Evolutionary conservation across 2,113 vertebrate species (phyloP).

Genomic region (Eubucco bourcierii): DNA sequence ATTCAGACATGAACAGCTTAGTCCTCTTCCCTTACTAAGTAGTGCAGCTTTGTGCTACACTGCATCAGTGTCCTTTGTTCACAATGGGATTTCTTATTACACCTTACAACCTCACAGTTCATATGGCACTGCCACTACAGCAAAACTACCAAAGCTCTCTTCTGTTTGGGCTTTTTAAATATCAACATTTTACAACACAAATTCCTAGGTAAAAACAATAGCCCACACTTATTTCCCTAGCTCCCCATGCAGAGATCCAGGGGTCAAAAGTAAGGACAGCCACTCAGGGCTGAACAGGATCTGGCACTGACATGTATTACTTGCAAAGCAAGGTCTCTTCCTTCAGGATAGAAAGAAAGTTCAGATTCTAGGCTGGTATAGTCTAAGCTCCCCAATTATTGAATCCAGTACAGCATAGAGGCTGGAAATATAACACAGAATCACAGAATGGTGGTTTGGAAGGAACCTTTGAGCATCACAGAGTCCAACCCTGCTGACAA

Average conservation of each 20-base stretch:
- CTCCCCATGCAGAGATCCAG: rapidly evolving
- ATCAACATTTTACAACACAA: background rate
- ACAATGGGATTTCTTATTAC: background rate
- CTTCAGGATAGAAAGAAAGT: background rate
- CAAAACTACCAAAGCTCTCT: background rate
- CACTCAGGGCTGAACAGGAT: background rate
- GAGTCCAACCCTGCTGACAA: no score
- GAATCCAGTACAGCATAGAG: background rate
- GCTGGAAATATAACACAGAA: background rate
- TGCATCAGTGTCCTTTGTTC: background rate
- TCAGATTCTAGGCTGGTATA: background rate
- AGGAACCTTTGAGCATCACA: no score
- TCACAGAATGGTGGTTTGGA: no score
- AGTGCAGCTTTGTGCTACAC: rapidly evolving
- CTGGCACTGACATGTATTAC: background rate
- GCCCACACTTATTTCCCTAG: rapidly evolving
- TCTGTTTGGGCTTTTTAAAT: background rate
- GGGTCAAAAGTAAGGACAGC: background rate
- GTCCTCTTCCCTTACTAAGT: background rate
- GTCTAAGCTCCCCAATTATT: background rate
- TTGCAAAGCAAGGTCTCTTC: background rate
- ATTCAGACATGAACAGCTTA: background rate
- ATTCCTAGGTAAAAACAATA: background rate
- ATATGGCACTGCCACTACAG: background rate
- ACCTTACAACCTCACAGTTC: background rate